These are phyloP conservation scores for Acrobasis repandana DNA, from an alignment of 2,888 invertebrate genomes.

Conservation along the genomic window DNA sequence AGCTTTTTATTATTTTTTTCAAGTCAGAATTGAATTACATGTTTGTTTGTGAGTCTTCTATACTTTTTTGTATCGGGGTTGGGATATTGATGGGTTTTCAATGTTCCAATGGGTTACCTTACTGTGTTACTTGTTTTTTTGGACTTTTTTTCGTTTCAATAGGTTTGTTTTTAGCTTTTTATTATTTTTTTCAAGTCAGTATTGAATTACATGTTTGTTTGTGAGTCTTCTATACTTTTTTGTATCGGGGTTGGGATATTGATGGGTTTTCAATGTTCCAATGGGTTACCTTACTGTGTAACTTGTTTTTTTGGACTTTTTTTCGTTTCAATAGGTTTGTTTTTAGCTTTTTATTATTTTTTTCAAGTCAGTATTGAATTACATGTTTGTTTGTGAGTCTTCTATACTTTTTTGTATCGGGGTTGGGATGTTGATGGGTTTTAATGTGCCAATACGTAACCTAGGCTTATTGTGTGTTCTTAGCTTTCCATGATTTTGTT, in stretches of 20 bases:
- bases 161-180: not conserved
- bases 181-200: not conserved
- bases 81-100: conserved; percentile 23
- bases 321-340: not conserved
- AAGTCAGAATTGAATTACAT: conserved; percentile 16
- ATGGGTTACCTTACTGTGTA: not conserved
- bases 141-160: not conserved
- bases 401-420: conserved; percentile 22
- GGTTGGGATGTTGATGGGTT: conserved; percentile 23
- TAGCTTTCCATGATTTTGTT: not conserved
- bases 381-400: conserved; percentile 40
- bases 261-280: conserved; percentile 12
- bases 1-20: not conserved
- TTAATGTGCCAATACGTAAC: conserved; percentile 9
- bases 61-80: conserved; percentile 21
- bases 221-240: conserved; percentile 28
- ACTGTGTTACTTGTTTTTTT: not conserved
- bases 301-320: not conserved
- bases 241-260: conserved; percentile 24
- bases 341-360: not conserved
- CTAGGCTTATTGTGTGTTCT: not conserved
- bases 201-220: conserved; percentile 36
- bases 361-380: not conserved
- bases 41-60: conserved; percentile 36
- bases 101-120: conserved; percentile 11